A percentile compares a stretch with the other conserved stretches of the same genome.
phyloP scores from a whole-genome alignment of 2,888 invertebrate genomes.

The Drosophila antonietae region DNA sequence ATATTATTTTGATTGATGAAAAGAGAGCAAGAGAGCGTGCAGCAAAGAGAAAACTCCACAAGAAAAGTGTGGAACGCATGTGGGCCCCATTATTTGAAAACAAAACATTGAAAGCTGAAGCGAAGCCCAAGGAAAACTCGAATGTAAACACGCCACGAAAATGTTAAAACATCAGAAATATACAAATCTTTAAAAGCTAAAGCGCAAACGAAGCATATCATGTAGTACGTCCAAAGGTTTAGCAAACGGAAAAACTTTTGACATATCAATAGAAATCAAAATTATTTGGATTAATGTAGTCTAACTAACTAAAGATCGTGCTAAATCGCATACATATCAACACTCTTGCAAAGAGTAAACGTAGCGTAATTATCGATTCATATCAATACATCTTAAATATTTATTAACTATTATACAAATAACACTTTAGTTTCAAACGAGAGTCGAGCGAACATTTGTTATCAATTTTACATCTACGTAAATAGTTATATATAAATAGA shows the following conservation, averaged over 20 bases:
- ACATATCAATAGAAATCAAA: slow-evolving; percentile 18
- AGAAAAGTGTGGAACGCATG: slow-evolving; percentile 52
- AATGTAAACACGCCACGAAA: slow-evolving; percentile 10
- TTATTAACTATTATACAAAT: slow-evolving; percentile 34
- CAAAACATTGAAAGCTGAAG: slow-evolving; percentile 53
- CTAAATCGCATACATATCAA: slow-evolving; percentile 80
- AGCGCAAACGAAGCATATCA: slow-evolving; percentile 44
- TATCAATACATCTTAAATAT: slow-evolving; percentile 24
- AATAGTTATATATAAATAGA: slow-evolving; percentile 21
- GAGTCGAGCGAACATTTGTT: slow-evolving; percentile 50
- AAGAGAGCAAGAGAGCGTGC: slow-evolving; percentile 18
- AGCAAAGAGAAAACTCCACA: slow-evolving; percentile 43
- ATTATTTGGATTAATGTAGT: slow-evolving; percentile 61
- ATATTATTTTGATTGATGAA: not conserved
- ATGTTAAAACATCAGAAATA: slow-evolving; percentile 1
- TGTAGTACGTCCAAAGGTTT: slow-evolving; percentile 35
- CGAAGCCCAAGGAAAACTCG: slow-evolving; percentile 16
- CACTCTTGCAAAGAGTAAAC: slow-evolving; percentile 75
- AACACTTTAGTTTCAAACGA: slow-evolving; percentile 13
- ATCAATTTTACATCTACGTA: slow-evolving; percentile 58
- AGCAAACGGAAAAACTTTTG: slow-evolving; percentile 15
- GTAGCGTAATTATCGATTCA: slow-evolving; percentile 46
- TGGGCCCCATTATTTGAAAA: slow-evolving; percentile 54
- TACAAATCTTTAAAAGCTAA: slow-evolving; percentile 2
- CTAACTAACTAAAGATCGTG: slow-evolving; percentile 48